These are phyloP conservation scores for Bolinopsis microptera DNA, from an alignment of 37 sponge, comb jelly and placozoan species.

Conservation along the genomic window DNA sequence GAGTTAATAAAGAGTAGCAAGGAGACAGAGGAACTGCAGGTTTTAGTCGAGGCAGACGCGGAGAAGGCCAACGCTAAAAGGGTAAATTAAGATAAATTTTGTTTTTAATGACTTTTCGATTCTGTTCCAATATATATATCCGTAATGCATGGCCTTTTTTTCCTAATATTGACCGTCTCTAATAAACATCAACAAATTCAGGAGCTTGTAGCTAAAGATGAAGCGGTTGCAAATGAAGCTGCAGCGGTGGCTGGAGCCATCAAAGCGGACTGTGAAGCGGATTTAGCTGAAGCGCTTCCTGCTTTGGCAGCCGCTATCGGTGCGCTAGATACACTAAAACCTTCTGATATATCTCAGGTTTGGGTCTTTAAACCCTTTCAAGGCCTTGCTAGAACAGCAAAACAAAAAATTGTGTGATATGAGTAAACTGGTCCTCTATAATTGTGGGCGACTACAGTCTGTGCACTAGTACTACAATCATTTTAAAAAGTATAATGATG, in stretches of 20 bases:
- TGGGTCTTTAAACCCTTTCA: slow-evolving; percentile 94
- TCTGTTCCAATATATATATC: too few relatives aligned
- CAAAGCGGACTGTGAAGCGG: slow-evolving; percentile 96
- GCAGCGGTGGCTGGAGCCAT: slow-evolving; percentile 91
- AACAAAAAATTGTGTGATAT: too few relatives aligned
- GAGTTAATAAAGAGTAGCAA: slow-evolving; percentile 93
- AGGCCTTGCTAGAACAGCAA: too few relatives aligned
- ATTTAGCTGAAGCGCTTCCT: slow-evolving; percentile 95
- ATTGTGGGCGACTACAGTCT: too few relatives aligned
- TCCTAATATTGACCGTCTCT: neutral
- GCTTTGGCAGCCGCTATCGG: slow-evolving; percentile 93
- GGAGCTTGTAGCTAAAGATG: slow-evolving; percentile 95
- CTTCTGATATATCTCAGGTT: slow-evolving; percentile 92
- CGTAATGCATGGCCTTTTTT: too few relatives aligned
- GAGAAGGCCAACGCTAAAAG: slow-evolving; percentile 91
- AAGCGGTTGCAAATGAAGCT: slow-evolving; percentile 92
- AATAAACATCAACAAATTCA: too few relatives aligned
- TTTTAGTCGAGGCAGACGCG: slow-evolving; percentile 93
- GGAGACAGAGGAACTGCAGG: slow-evolving; percentile 91
- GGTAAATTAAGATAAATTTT: too few relatives aligned
- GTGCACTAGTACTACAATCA: too few relatives aligned
- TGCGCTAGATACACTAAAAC: slow-evolving; percentile 96
- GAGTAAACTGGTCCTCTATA: too few relatives aligned
- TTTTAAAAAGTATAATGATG: too few relatives aligned
- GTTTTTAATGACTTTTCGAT: too few relatives aligned